A percentile compares a stretch with the other conserved stretches of the same genome.
Conservation (phyloP, 53 echinoderm and acorn worm species). For the Crossaster papposus region DNA sequence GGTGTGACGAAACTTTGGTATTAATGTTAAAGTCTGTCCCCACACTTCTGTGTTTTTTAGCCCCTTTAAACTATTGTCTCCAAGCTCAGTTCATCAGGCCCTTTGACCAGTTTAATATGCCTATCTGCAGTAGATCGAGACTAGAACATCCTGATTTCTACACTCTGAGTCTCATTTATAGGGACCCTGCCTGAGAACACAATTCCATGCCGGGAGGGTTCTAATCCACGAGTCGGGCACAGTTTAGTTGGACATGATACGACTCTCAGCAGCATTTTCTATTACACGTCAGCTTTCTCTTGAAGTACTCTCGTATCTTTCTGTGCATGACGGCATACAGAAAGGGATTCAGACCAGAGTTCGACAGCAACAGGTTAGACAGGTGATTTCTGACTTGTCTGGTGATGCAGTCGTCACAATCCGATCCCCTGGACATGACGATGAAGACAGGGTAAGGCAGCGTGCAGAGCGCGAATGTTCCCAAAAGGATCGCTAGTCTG, state of each 20-base stretch:
- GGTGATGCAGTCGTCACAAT: slow-evolving; percentile 35
- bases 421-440: slow-evolving; percentile 29
- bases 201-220: not conserved
- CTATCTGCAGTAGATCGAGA: too few species aligned
- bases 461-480: slow-evolving; percentile 51
- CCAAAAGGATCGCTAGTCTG: slow-evolving; percentile 31
- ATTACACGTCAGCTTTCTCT: slow-evolving; percentile 23
- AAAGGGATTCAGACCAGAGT: slow-evolving; percentile 60
- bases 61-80: too few species aligned
- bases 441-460: slow-evolving; percentile 59
- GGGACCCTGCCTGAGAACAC: too few species aligned
- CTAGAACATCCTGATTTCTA: too few species aligned
- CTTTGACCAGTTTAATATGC: too few species aligned
- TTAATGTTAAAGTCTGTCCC: too few species aligned
- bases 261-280: not conserved
- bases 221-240: too few species aligned
- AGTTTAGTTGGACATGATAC: too few species aligned
- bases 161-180: too few species aligned
- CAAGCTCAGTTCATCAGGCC: too few species aligned
- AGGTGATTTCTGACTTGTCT: slow-evolving; percentile 42
- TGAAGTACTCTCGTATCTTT: slow-evolving; percentile 48
- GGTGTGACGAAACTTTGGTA: too few species aligned
- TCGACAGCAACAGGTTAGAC: slow-evolving; percentile 50
- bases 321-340: slow-evolving; percentile 58
- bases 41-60: too few species aligned